Evolutionary conservation across 1,140 invertebrate genomes (phyloP).

Genomic region (Hycleus phaleratus): DNA sequence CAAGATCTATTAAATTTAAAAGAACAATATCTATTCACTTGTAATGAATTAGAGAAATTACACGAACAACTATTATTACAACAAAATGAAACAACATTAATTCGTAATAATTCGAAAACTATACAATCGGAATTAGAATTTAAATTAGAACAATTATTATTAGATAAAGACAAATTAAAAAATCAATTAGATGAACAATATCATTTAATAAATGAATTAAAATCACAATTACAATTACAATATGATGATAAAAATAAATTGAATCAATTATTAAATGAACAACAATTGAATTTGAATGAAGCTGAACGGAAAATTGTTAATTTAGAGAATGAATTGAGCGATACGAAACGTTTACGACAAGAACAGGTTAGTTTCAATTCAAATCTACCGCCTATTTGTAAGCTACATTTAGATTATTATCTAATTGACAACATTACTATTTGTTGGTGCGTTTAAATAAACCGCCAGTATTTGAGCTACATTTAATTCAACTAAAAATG

Average conservation of each 20-base stretch:
- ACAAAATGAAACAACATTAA: constrained; percentile 73
- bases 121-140: constrained; percentile 73
- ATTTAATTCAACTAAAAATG: too few species aligned
- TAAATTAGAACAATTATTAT: constrained; percentile 60
- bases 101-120: constrained; percentile 74
- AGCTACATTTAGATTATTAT: too few species aligned
- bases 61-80: constrained; percentile 63
- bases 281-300: constrained; percentile 58
- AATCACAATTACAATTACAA: constrained; percentile 62
- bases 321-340: constrained; percentile 50
- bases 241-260: constrained; percentile 69
- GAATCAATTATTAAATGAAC: constrained; percentile 55
- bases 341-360: constrained; percentile 51
- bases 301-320: constrained; percentile 47
- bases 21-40: constrained; percentile 66
- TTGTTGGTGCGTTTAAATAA: too few species aligned
- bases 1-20: constrained; percentile 63
- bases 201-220: constrained; percentile 65
- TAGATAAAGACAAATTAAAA: constrained; percentile 61
- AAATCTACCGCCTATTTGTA: too few species aligned
- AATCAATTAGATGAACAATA: constrained; percentile 65
- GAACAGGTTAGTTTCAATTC: constrained; percentile 44
- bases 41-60: constrained; percentile 66
- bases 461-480: too few species aligned
- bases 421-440: too few species aligned